Base-by-base conservation (phyloP, 2,797 vertebrate genomes). In the Salarias fasciatus region DNA sequence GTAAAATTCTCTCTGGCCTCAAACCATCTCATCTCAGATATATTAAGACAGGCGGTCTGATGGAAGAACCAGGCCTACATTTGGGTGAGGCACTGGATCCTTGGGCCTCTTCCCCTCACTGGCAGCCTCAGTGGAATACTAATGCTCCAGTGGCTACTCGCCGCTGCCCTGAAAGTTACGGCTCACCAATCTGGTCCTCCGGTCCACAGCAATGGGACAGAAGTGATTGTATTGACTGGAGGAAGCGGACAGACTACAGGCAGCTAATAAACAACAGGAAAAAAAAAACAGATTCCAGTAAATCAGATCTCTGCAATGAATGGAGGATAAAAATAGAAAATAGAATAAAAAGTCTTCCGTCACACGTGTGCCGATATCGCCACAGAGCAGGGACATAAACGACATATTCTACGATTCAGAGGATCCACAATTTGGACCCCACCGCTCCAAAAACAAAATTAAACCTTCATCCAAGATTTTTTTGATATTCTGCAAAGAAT, bases 91-190 rank as follows among this genome's bases (percentile, higher is more conserved):
- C 51, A 36, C 57, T 72, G 65, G 66, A 61, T 83, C 76, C 58
- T 73, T 28, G 57, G 86, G 69, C 81, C 69, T 53, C 68, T 72
- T 88, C 45, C 64, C 58, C 62, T 54, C 53, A 41, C 77, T 82
- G 69, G 62, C 67, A 70, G 53, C 69, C 73, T 84, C 87, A 59
- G 65, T 64, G 80, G 89, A 92, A 90, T 89, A 91, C 83, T 86
- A 88, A 91, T 89, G 80, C 70, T 74, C n/a, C n/a, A 87, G 77
- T 50, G 62, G 80, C 86, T 84, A 82, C 77, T 75, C 68, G 13
- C 63, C 38, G 8, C 79, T 85, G 70, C 79, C 79, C 75, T 81
- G 67, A 75, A 85, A 79, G 81, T 88, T 82, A 85, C 75, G 65
- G 79, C 79, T 83, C 74, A 77, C 61, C 69, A 76, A 67, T 68